Percentiles rank a stretch among this genome's conserved stretches.
phyloP scores from a whole-genome alignment of 2,888 invertebrate genomes.

The Noctuana brunneofusca region DNA sequence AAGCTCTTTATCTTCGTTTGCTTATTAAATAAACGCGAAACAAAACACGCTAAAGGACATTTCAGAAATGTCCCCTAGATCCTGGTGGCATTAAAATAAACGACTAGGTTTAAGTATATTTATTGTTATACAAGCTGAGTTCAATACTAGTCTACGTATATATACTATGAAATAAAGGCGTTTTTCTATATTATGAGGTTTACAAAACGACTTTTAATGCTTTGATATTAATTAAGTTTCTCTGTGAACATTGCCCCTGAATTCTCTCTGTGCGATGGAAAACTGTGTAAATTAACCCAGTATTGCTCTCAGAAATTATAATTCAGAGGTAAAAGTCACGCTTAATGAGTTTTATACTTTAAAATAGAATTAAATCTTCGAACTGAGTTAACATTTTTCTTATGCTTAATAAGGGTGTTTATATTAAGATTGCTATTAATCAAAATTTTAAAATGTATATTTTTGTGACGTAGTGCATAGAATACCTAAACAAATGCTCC shows the following conservation, averaged over 20 bases:
- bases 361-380: too few relatives aligned
- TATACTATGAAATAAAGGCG: background rate
- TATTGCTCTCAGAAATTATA: background rate
- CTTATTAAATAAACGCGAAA: background rate
- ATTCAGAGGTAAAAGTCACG: too few relatives aligned
- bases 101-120: background rate
- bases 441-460: too few relatives aligned
- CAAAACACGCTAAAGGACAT: background rate
- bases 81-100: background rate
- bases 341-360: too few relatives aligned
- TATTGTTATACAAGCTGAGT: background rate
- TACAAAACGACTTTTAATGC: background rate
- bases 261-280: background rate
- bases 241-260: background rate
- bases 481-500: too few relatives aligned
- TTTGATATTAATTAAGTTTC: background rate
- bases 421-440: too few relatives aligned
- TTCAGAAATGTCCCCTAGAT: background rate
- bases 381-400: too few relatives aligned
- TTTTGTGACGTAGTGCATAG: too few relatives aligned
- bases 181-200: background rate
- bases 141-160: background rate
- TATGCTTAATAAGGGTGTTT: too few relatives aligned
- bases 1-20: background rate
- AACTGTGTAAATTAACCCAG: background rate